Evolutionary conservation across 2,797 vertebrate genomes (phyloP), one percentile per base, ranked within the genome.

Genomic region (Novumbra hubbsi): DNA sequence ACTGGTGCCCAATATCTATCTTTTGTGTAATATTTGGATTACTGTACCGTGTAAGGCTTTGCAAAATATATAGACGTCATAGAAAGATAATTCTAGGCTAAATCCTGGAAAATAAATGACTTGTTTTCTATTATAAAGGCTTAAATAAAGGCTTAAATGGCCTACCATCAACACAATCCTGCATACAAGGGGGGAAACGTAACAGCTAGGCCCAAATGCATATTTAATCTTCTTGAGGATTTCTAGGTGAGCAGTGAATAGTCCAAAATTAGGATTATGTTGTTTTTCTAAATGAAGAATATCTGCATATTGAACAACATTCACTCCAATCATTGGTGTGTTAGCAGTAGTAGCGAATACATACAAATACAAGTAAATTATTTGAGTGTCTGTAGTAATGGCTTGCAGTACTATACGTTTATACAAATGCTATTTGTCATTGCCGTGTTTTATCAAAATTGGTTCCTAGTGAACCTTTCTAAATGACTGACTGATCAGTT

Each of bases 141-240:
- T 24, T 60, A 24, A 12, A 60, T 60, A 60, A 24, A 24, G 3
- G 55, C 9, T 24, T 60, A 24, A 4, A 65, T 19, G 3, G 15
- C 15, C 62, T 64, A 68, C 66, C 34, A 45, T 38, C n/a, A 24
- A 19, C n/a, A 14, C 9, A 67, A 19, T 15, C 28, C 17, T 9
- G 8, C 16, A 32, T n/a, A 7, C 17, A 32, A 66, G 28, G 28
- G 5, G 28, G 15, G 0, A 38, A 19, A 32, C 21, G 16, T 63
- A 16, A 65, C 9, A 2, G 17, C 17, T 24, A 57, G 21, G 55
- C 55, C 55, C 16, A 34, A 49, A 34, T 52, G 30, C 52, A 49
- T 28, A 49, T 55, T 57, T 73, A 77, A 70, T 73, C 60, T 70
- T 57, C 41, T 65, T 8, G 19, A 8, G 62, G 60, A 76, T 60